Conservation (phyloP, 1,140 invertebrate genomes). For the Eupristina koningsbergeri region DNA sequence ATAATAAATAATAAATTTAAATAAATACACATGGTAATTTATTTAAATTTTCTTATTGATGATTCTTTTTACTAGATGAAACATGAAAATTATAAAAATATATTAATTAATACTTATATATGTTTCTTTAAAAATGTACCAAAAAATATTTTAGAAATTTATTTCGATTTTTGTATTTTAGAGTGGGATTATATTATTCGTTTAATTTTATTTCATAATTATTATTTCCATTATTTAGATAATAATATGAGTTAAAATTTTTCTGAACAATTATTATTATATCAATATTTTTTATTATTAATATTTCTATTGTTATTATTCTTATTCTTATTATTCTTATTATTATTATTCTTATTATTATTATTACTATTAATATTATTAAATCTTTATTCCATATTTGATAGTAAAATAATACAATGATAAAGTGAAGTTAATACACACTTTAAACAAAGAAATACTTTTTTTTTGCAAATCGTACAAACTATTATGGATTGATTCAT, state of each 20-base stretch:
- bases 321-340: too few relatives aligned
- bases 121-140: neutral
- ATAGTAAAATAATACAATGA: conserved; percentile 11
- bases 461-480: conserved; percentile 36
- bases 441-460: conserved; percentile 29
- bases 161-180: neutral
- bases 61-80: neutral
- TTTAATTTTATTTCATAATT: neutral
- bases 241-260: neutral
- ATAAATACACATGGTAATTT: conserved; percentile 48
- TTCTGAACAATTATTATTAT: neutral
- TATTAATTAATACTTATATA: neutral
- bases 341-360: too few relatives aligned
- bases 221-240: neutral
- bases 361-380: too few relatives aligned
- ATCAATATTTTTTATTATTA: too few relatives aligned
- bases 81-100: neutral
- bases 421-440: neutral
- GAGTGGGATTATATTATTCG: neutral
- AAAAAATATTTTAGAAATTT: neutral
- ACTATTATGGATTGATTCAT: conserved; percentile 59
- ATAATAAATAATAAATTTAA: conserved; percentile 27
- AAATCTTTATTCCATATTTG: neutral
- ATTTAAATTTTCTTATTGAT: neutral
- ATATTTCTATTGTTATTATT: too few relatives aligned